These are phyloP conservation scores for Axea sp. DNA, from an alignment of 2,888 invertebrate genomes.

Conservation along the genomic window DNA sequence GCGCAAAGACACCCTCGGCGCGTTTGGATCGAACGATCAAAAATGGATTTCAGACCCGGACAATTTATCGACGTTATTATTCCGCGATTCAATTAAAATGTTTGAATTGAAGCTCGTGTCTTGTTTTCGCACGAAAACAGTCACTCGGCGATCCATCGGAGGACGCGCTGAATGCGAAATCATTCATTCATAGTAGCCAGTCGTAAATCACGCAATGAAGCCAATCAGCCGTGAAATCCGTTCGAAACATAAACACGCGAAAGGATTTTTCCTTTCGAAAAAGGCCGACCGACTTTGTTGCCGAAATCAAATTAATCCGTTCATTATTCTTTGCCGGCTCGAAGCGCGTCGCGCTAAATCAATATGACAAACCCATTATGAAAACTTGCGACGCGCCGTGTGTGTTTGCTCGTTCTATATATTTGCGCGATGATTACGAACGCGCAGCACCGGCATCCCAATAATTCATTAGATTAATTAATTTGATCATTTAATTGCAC, in stretches of 20 bases:
- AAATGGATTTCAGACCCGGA: constrained; percentile 52
- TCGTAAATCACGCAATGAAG: constrained; percentile 47
- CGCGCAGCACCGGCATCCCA: constrained; percentile 42
- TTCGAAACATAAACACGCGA: constrained; percentile 26
- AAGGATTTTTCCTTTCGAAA: constrained; percentile 2
- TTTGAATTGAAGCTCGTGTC: constrained; percentile 47
- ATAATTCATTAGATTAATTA: constrained; percentile 67
- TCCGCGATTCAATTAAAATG: constrained; percentile 54
- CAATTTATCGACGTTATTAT: constrained; percentile 59
- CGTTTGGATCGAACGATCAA: constrained; percentile 12
- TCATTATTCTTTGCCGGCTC: constrained; percentile 39
- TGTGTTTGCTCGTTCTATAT: constrained; percentile 28
- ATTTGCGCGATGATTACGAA: constrained; percentile 34
- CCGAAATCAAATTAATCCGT: constrained; percentile 44
- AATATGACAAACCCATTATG: constrained; percentile 47
- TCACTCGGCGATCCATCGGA: constrained; percentile 34
- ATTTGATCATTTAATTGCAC: constrained; percentile 61
- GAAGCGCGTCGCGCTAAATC: constrained; percentile 36
- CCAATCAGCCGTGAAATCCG: constrained; percentile 42
- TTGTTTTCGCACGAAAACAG: constrained; percentile 55
- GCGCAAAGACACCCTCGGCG: not conserved
- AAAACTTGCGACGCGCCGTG: constrained; percentile 39
- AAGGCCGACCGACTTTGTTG: constrained; percentile 12
- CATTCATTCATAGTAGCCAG: constrained; percentile 41
- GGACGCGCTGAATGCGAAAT: constrained; percentile 24